Conservation (phyloP, 1,140 invertebrate genomes). For the Myzus persicae region DNA sequence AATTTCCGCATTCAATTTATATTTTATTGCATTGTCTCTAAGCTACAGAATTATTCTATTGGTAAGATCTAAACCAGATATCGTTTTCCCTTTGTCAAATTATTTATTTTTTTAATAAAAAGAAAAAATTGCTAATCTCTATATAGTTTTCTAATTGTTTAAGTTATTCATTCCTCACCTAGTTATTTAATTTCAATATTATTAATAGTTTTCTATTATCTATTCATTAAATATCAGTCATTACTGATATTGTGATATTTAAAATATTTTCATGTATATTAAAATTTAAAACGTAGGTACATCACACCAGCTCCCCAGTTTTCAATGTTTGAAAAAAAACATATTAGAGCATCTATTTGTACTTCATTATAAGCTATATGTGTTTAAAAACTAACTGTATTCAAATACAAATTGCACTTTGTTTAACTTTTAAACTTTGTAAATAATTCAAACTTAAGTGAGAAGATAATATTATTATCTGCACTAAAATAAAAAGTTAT, state of each 20-base stretch:
- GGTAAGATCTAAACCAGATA: neutral
- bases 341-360: neutral
- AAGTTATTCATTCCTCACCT: neutral
- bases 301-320: neutral
- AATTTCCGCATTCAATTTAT: neutral
- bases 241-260: neutral
- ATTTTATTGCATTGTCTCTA: neutral
- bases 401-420: neutral
- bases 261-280: neutral
- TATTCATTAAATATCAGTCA: too few species aligned
- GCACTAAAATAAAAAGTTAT: neutral
- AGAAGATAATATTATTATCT: neutral
- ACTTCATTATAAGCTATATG: neutral
- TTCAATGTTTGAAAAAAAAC: neutral
- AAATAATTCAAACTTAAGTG: neutral
- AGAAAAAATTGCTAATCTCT: neutral
- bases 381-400: neutral
- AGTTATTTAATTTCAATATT: neutral
- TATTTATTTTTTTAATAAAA: neutral
- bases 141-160: neutral
- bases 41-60: neutral
- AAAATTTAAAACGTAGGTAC: neutral
- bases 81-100: neutral
- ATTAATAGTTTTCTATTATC: neutral
- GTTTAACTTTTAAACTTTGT: neutral